phyloP scores from a whole-genome alignment of 2,113 vertebrate genomes.

The Apaloderma vittatum region DNA sequence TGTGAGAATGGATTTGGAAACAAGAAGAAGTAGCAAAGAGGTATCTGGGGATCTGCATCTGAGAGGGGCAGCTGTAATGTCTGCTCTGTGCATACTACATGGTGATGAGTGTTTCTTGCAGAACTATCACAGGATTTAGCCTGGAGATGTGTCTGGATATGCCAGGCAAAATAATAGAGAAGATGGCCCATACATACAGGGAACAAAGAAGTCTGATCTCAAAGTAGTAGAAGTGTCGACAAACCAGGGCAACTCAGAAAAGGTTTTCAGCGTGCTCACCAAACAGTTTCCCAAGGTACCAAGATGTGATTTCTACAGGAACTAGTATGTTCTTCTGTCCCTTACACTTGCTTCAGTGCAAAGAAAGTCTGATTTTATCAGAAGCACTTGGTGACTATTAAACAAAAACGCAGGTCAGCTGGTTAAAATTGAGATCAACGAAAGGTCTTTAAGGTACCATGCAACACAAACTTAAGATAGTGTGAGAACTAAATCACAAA shows the following conservation, averaged over 20 bases:
- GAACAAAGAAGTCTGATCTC: background rate
- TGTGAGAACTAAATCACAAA: background rate
- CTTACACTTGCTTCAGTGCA: background rate
- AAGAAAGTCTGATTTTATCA: background rate
- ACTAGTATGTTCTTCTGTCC: background rate
- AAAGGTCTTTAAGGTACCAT: background rate
- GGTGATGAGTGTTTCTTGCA: background rate
- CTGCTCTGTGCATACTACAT: background rate
- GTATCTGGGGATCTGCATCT: background rate
- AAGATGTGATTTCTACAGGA: background rate
- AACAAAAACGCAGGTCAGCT: background rate
- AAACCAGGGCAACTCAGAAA: background rate
- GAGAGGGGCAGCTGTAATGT: background rate
- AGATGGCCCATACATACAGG: background rate
- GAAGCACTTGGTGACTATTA: background rate
- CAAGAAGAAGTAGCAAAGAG: background rate
- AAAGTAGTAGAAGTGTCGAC: background rate
- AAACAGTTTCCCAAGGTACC: background rate
- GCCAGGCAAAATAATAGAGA: background rate
- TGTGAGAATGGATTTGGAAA: background rate
- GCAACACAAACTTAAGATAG: background rate
- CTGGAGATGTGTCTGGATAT: background rate
- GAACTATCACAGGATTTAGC: background rate
- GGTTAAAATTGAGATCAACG: constrained; percentile 1
- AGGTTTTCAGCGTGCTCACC: background rate